Conservation (phyloP, 23 tunicate genomes). For the Diplosoma virens region DNA sequence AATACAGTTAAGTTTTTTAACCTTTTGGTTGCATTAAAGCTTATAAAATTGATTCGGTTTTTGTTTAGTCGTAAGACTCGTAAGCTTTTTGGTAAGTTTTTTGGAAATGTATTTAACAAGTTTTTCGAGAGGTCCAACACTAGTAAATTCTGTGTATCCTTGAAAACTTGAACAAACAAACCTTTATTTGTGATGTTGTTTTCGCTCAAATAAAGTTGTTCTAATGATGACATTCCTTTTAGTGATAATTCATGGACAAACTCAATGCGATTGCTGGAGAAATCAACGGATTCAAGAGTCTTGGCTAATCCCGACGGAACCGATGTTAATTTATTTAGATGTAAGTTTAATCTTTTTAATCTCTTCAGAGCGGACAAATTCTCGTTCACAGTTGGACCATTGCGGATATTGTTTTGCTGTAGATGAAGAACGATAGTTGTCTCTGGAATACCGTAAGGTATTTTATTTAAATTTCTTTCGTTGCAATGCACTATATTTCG, state of each 20-base stretch:
- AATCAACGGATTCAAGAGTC: slow-evolving; percentile 2
- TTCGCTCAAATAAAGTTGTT: slow-evolving; percentile 43
- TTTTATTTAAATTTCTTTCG: slow-evolving; percentile 22
- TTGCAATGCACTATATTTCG: slow-evolving; percentile 69
- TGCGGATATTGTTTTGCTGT: slow-evolving; percentile 50
- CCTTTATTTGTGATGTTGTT: slow-evolving; percentile 84
- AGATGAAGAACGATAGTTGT: slow-evolving; percentile 39
- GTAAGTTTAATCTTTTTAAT: slow-evolving; percentile 29
- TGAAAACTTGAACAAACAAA: slow-evolving; percentile 46
- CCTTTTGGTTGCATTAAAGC: slow-evolving; percentile 1
- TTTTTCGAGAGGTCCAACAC: slow-evolving; percentile 46
- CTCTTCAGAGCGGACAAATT: background rate
- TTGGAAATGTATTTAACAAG: slow-evolving; percentile 40
- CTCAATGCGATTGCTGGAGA: slow-evolving; percentile 40
- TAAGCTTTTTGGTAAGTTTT: slow-evolving; percentile 46
- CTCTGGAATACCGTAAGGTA: slow-evolving; percentile 78
- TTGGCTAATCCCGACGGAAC: slow-evolving; percentile 58
- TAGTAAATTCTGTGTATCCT: slow-evolving; percentile 35
- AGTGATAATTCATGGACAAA: slow-evolving; percentile 38
- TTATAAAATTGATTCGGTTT: slow-evolving; percentile 31
- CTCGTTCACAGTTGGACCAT: slow-evolving; percentile 54
- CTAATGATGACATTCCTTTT: slow-evolving; percentile 31
- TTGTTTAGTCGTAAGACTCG: slow-evolving; percentile 26
- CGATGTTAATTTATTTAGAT: slow-evolving; percentile 45
- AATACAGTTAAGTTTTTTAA: slow-evolving; percentile 35